Evolutionary conservation across 2,113 vertebrate species (phyloP), one percentile per base, ranked within the genome.

Genomic region (Dipodomys ordii): DNA sequence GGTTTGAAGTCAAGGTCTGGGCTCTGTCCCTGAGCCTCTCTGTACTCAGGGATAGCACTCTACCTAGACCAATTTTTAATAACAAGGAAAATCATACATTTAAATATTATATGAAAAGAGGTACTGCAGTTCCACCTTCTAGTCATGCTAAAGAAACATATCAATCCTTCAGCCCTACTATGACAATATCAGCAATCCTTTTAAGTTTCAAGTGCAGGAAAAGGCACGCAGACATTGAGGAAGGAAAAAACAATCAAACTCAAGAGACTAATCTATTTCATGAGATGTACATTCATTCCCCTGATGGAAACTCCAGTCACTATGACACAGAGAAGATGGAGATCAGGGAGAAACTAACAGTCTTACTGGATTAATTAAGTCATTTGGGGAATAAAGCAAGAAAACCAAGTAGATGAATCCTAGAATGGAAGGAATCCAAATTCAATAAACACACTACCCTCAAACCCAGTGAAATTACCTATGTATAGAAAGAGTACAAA

Each of bases 101-200:
- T 28, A 78, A 78, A 78, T 78, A 27, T 84, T 32, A 90, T 60
- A 1, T 84, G 62, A 91, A 86, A 73, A 68, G 83, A 72, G 65
- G 4, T 46, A 72, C n/a, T 35, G 39, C 4, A 92, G 64, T 28
- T 82, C n/a, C 25, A 94, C 57, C 22, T 69, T 32, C 71, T 11
- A 49, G 46, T 73, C 67, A 32, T 16, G 12, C 11, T 13, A 94
- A 23, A 60, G 3, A 64, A 89, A 92, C n/a, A 92, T 2, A 25
- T 79, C 32, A 90, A 64, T 81, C 12, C 88, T n/a, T 72, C 13
- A 25, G 60, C 20, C n/a, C 30, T 62, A 15, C n/a, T 93, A 27
- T 67, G 73, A 65, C 68, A 88, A 84, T 49, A 72, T 39, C 91
- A 80, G 44, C 73, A 94, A 74, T 72, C 67, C 49, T 91, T 92